Evolutionary conservation across 2,113 vertebrate genomes (phyloP), one percentile per base, ranked within the genome.

Genomic region (Atherinomorus stipes): DNA sequence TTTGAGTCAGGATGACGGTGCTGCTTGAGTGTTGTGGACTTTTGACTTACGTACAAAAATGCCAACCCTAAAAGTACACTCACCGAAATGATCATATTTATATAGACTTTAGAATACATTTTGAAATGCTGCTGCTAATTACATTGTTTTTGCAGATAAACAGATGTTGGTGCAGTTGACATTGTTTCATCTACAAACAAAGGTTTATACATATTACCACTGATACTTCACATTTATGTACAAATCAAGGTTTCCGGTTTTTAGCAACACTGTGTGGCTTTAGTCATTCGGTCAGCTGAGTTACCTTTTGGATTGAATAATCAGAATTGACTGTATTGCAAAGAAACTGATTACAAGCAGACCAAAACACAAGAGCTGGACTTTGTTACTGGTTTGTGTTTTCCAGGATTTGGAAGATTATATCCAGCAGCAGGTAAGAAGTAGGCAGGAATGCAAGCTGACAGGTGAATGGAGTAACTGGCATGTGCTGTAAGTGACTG

Each of bases 1-100:
- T 76, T 69, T 37, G 84, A 74, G 78, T 83, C 65, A 50, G 69
- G 71, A 62, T 70, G 74, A 61, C 45, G 53, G 70, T 5, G 11
- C 68, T 59, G 76, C 71, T 53, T 56, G 61, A 53, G 68, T 42
- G 71, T 59, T 37, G 22, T 38, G 49, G 28, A 76, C 68, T 38
- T 53, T 37, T 2, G 4, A n/a, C n/a, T n/a, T 25, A 34, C 23
- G 23, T 25, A 51, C 72, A 16, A 11, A 51, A 59, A 18, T 23
- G 4, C 52, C 9, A 22, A 49, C 64, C 38, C 31, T 12, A 22
- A 47, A 12, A 38, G 53, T 51, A 49, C n/a, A 56, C 44, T 8
- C 58, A 75, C 63, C 37, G 4, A 57, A 51, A 63, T 18, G 47
- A 25, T 22, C 13, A 77, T 10, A 69, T 59, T 59, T 64, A 38